Percentiles rank a stretch among this genome's conserved stretches.
Evolutionary conservation across 2,113 vertebrate species (phyloP).

Genomic region (Phylloscopus trochilus): DNA sequence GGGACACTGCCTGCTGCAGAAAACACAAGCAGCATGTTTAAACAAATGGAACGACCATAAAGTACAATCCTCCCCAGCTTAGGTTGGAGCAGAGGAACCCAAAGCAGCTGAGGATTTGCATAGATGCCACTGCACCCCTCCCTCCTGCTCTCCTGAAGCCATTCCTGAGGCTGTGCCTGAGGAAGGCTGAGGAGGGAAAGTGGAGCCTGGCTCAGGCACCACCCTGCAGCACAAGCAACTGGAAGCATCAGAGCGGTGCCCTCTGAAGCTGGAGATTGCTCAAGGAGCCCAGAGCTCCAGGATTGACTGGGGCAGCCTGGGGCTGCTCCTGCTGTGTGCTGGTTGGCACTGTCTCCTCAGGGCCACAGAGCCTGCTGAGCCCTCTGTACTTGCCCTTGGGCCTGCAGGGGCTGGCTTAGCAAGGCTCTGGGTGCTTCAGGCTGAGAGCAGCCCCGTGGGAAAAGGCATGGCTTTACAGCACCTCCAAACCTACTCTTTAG

Average conservation of each 20-base stretch:
- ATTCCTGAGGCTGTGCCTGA: background rate
- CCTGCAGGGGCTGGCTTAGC: background rate
- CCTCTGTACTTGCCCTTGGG: background rate
- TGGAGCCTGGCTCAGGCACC: background rate
- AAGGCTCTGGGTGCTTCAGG: fast-evolving
- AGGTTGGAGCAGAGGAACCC: background rate
- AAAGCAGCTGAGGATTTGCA: background rate
- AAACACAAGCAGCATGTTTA: background rate
- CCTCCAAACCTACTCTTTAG: background rate
- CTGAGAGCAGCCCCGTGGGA: background rate
- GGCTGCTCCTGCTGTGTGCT: background rate
- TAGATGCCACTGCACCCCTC: background rate
- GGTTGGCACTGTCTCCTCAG: background rate
- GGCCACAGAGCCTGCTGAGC: background rate
- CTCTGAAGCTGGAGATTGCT: background rate
- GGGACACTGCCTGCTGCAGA: background rate
- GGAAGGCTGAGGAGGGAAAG: background rate
- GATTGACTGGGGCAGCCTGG: background rate
- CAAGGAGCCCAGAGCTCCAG: background rate
- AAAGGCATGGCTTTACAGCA: fast-evolving
- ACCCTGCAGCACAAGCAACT: background rate
- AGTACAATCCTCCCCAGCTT: background rate
- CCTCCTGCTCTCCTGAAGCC: background rate
- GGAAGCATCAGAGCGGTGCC: background rate
- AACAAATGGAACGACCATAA: background rate